Evolutionary conservation across 2,888 invertebrate species (phyloP), one percentile per base, ranked within the genome.

Genomic region (Tinea semifulvella): DNA sequence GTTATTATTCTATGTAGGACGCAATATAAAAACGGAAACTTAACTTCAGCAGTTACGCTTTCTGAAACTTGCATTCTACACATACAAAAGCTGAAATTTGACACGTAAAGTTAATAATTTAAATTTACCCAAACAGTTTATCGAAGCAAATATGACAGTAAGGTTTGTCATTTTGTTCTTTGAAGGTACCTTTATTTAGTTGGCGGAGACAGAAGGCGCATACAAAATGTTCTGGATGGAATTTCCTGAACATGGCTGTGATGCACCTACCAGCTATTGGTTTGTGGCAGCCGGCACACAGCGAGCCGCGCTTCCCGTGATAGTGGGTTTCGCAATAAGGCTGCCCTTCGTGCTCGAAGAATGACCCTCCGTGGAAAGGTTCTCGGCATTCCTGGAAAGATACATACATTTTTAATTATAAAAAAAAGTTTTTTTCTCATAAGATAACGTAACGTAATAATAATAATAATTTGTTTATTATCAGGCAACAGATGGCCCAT

Each of bases 311-410:
- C 67, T 96, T 95, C 52, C 95, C 92, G 76, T 99, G 98, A 76
- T 98, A 99, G 75, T 99, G 99, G 1, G 96, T 96, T 82, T 99
- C 98, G 73, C 99, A 99, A 74, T 98, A 98, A 0, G 99, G 98
- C 56, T 93, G 87, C 11, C 98, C 97, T 67, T 98, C 97, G 73
- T 98, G 96, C 74, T 99, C 98, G 76, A 97, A 99, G 86, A 98
- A 99, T 40, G 96, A 96, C 1, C 98, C 97, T 17, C 95, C 96
- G 65, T 95, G 93, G 85, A 99, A 98, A 6, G 96, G 94, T 67
- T 92, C 92, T 53, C 94, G 89, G 72, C 99, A 99, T 65, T 98
- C 98, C 98, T 98, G 84, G 10, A 28, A 28, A 14, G 16, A 38
- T 16, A 38, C 25, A 8, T n/a, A n/a, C n/a, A n/a, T n/a, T n/a